These are phyloP conservation scores for Dicentrarchus labrax DNA, from an alignment of 2,113 vertebrate species.

Conservation along the genomic window DNA sequence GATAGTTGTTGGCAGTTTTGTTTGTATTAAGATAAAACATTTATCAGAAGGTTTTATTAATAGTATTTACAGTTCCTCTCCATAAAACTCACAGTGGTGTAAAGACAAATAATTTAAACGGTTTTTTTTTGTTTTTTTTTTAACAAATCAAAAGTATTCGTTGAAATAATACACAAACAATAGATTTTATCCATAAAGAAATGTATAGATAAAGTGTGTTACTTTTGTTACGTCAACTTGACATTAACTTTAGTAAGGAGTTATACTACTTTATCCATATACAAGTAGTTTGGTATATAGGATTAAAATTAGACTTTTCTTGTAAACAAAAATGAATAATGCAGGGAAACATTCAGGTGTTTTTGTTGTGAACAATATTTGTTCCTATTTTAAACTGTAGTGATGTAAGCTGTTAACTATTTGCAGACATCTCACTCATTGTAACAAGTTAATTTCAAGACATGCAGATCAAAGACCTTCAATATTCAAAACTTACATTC, in stretches of 20 bases:
- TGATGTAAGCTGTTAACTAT: background rate
- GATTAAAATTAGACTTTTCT: background rate
- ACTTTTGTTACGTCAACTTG: background rate
- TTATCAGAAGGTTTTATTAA: background rate
- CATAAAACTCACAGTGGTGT: background rate
- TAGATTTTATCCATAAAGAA: background rate
- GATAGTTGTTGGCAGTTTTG: background rate
- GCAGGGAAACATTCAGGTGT: no score
- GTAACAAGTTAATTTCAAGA: background rate
- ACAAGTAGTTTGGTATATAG: background rate
- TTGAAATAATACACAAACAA: background rate
- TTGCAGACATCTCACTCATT: background rate
- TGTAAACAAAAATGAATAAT: background rate
- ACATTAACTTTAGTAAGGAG: background rate
- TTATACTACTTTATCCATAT: background rate
- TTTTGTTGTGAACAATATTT: no score
- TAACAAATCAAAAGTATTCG: background rate
- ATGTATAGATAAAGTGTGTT: background rate
- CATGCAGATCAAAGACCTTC: background rate
- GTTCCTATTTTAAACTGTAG: background rate
- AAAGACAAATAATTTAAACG: no score
- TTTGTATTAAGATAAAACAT: background rate
- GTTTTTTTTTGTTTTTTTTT: background rate
- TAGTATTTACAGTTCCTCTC: background rate
- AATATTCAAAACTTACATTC: background rate